Percentiles rank a stretch among this genome's conserved stretches.
Evolutionary conservation across 1,140 invertebrate genomes (phyloP).

Genomic region (Panagrolaimus sp.): DNA sequence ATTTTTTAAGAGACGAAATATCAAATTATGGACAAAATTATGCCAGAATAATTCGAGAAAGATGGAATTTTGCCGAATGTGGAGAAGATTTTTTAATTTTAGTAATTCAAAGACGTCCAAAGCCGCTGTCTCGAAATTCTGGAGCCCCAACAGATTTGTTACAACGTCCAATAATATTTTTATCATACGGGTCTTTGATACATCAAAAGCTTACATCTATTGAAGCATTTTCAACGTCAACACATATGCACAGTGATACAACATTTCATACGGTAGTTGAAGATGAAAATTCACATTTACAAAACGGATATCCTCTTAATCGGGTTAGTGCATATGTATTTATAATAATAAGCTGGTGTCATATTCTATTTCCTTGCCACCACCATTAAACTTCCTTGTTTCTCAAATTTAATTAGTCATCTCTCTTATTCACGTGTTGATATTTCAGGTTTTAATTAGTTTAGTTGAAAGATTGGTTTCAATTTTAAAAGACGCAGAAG

Average conservation of each 20-base stretch:
- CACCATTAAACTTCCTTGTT: background rate
- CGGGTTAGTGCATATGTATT: background rate
- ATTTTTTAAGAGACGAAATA: background rate
- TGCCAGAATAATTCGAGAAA: constrained; percentile 27
- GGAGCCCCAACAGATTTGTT: background rate
- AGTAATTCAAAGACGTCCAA: constrained; percentile 19
- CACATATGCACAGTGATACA: background rate
- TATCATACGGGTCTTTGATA: constrained; percentile 17
- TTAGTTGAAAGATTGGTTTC: background rate
- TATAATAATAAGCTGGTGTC: too few relatives aligned
- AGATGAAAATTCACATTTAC: constrained; percentile 13
- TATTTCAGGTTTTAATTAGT: constrained; percentile 6
- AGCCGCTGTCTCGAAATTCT: constrained; percentile 9
- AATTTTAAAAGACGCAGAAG: background rate
- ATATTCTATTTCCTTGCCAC: background rate
- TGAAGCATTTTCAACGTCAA: background rate
- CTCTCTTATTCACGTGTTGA: too few relatives aligned
- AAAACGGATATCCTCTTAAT: constrained; percentile 17
- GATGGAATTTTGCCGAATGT: constrained; percentile 33
- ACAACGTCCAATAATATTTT: constrained; percentile 3
- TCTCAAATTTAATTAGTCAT: background rate
- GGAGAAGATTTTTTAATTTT: constrained; percentile 35
- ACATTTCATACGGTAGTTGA: constrained; percentile 5
- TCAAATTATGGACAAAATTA: constrained; percentile 30
- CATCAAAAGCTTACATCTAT: background rate